These are phyloP conservation scores for Drosophila nikananu DNA, from an alignment of 1,140 invertebrate genomes.

Conservation along the genomic window DNA sequence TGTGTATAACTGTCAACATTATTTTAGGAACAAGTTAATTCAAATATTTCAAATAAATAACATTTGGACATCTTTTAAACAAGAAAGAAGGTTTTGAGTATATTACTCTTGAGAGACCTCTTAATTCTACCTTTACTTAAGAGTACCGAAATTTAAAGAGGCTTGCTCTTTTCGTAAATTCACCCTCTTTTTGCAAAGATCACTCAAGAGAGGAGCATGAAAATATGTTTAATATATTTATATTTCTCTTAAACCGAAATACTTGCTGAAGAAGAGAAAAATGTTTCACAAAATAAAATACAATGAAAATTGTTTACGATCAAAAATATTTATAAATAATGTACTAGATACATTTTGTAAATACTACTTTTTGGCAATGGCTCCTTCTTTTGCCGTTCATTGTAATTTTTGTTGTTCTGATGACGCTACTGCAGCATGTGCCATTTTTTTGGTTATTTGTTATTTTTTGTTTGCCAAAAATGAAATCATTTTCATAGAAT, in stretches of 20 bases:
- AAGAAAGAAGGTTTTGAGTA: no score
- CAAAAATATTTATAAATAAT: conserved; percentile 53
- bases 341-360: conserved; percentile 45
- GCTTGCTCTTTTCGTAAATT: no score
- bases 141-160: not conserved
- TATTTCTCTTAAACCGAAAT: not conserved
- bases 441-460: conserved; percentile 11
- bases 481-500: not conserved
- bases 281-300: not conserved
- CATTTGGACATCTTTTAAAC: no score
- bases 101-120: no score
- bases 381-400: conserved; percentile 8
- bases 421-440: conserved; percentile 18
- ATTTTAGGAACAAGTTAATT: no score
- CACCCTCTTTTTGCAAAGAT: not conserved
- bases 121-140: not conserved
- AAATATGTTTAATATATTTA: no score
- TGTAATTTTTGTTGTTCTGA: not conserved
- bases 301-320: conserved; percentile 59
- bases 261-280: not conserved
- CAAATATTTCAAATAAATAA: no score
- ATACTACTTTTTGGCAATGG: conserved; percentile 7
- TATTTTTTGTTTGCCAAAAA: not conserved
- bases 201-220: conserved; percentile 3
- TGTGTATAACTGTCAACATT: no score